phyloP scores from a whole-genome alignment of 1,140 invertebrate genomes.

The Eufriesea mexicana region DNA sequence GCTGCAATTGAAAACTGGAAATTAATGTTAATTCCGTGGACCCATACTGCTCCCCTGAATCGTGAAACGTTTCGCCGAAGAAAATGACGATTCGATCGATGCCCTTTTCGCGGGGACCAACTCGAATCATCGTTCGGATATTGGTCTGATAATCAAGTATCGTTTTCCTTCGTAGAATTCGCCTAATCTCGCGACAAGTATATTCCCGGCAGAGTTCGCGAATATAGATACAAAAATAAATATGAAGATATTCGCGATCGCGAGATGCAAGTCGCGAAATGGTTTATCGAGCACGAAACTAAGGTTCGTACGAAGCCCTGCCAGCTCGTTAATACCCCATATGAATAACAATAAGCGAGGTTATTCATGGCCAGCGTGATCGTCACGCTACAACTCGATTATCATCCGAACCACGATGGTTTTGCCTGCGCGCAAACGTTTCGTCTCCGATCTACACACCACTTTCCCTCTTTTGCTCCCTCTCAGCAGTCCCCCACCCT shows the following conservation, averaged over 20 bases:
- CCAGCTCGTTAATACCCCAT: slow-evolving; percentile 61
- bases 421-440: slow-evolving; percentile 28
- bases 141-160: slow-evolving; percentile 8
- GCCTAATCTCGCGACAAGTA: background rate
- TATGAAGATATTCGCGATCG: too few species aligned
- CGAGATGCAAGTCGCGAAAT: too few species aligned
- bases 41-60: background rate
- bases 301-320: background rate
- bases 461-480: background rate
- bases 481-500: background rate
- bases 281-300: slow-evolving; percentile 7
- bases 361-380: slow-evolving; percentile 5
- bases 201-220: too few species aligned
- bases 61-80: slow-evolving; percentile 3
- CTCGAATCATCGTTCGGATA: slow-evolving; percentile 18
- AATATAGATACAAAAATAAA: background rate
- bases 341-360: slow-evolving; percentile 66
- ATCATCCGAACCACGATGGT: slow-evolving; percentile 77
- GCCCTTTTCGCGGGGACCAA: slow-evolving; percentile 14
- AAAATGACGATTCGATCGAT: slow-evolving; percentile 15
- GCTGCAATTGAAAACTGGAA: slow-evolving; percentile 66
- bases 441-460: background rate
- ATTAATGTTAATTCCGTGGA: slow-evolving; percentile 64
- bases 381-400: slow-evolving; percentile 77
- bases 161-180: background rate